A percentile compares a stretch with the other conserved stretches of the same genome.
Conservation (phyloP, 2,113 vertebrate species). For the Sander lucioperca region DNA sequence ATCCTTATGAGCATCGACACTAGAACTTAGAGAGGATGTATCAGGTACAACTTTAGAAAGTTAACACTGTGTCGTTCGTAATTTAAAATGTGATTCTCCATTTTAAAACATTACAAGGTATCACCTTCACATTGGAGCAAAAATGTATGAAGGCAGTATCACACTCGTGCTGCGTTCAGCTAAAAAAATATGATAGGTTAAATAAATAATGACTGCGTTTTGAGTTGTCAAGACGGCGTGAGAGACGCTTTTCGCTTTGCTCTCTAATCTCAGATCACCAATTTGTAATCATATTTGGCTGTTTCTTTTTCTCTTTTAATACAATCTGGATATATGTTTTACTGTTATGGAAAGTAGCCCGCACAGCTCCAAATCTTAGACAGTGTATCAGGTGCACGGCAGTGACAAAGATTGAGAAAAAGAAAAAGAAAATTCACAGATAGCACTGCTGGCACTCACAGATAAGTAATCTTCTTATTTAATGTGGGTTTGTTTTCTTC, state of each 20-base stretch:
- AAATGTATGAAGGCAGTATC: neutral
- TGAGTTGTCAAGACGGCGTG: neutral
- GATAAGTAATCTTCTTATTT: no score
- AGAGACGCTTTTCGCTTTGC: neutral
- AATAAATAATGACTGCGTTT: neutral
- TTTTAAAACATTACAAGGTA: constrained; percentile 4
- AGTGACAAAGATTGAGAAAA: no score
- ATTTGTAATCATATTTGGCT: no score
- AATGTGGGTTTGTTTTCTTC: no score
- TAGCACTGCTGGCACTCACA: no score
- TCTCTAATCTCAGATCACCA: neutral
- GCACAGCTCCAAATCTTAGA: no score
- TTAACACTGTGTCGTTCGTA: neutral
- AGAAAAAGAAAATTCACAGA: no score
- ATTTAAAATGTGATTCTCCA: neutral
- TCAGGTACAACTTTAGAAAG: neutral
- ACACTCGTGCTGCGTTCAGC: neutral
- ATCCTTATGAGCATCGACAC: neutral
- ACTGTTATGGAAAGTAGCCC: no score
- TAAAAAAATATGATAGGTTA: neutral
- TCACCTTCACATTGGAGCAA: constrained; percentile 4
- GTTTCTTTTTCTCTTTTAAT: no score
- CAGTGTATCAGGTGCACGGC: no score
- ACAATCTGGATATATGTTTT: no score
- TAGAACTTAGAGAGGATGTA: neutral